Percentiles rank a stretch among this genome's conserved stretches.
Conservation (phyloP, 1,140 invertebrate genomes). For the Agrypnia vestita region DNA sequence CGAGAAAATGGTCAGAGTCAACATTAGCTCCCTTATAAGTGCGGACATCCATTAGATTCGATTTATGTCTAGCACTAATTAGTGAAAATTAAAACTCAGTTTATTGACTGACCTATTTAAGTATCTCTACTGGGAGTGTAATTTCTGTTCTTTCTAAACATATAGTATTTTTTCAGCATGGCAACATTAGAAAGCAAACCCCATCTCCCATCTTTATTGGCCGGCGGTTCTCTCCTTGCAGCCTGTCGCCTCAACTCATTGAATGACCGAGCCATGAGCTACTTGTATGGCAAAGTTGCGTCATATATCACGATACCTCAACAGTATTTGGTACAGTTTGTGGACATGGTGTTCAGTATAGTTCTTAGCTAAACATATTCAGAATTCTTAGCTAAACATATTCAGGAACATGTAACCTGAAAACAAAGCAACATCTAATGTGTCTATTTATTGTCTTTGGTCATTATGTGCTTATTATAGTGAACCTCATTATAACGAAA, state of each 20-base stretch:
- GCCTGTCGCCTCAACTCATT: conserved; percentile 26
- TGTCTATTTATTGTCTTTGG: too few species aligned
- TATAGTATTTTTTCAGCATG: conserved; percentile 5
- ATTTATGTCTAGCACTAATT: too few species aligned
- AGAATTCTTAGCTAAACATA: not conserved
- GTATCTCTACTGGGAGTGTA: too few species aligned
- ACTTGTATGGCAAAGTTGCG: not conserved
- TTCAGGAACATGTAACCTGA: not conserved
- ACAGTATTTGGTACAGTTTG: not conserved
- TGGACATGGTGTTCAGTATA: conserved; percentile 13
- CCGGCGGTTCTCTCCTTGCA: conserved; percentile 19
- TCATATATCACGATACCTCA: not conserved
- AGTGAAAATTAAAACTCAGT: too few species aligned
- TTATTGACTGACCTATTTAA: too few species aligned
- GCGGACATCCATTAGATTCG: too few species aligned
- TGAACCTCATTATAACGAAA: too few species aligned
- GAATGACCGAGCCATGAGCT: not conserved
- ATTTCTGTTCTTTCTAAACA: too few species aligned
- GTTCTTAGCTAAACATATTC: not conserved
- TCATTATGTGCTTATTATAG: too few species aligned
- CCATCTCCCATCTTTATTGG: conserved; percentile 3
- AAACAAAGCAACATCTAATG: too few species aligned
- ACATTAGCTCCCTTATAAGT: too few species aligned
- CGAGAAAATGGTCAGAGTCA: too few species aligned
- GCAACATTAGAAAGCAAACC: not conserved